Conservation (phyloP, 2,113 vertebrate genomes). For the Naja naja region DNA sequence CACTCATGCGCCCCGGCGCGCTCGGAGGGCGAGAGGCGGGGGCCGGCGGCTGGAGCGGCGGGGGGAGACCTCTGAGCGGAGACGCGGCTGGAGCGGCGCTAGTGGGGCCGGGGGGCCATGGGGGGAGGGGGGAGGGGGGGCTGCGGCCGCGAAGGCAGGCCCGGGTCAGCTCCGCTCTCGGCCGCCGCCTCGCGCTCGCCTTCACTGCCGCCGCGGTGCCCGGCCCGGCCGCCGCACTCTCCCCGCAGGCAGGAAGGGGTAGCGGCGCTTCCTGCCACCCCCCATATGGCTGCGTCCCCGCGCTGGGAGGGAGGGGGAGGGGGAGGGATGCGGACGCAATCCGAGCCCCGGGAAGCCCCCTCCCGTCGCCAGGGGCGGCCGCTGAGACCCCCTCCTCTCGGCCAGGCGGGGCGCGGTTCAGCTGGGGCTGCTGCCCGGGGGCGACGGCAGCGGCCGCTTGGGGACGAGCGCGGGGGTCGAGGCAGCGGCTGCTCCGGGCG, state of each 20-base stretch:
- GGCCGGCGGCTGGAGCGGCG: not conserved
- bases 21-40: not conserved
- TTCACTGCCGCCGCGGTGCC: not conserved
- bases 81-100: not conserved
- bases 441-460: not conserved
- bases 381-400: not conserved
- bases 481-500: not conserved
- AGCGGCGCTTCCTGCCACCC: conserved; percentile 11
- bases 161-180: not conserved
- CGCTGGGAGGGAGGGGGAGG: not conserved
- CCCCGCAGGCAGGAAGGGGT: conserved; percentile 19
- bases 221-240: not conserved
- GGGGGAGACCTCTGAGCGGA: not conserved
- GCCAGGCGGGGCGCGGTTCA: not conserved
- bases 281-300: not conserved
- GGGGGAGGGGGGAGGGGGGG: not conserved
- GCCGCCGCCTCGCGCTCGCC: not conserved
- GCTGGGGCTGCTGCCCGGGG: not conserved
- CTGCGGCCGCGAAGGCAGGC: too few relatives aligned
- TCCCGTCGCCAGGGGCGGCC: not conserved
- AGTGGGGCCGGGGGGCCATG: too few relatives aligned
- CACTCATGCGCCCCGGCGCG: not conserved
- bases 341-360: not conserved
- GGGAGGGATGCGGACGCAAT: not conserved
- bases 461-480: not conserved